Base-by-base conservation (phyloP, 1,140 invertebrate genomes). In the Drosophila setifemur region DNA sequence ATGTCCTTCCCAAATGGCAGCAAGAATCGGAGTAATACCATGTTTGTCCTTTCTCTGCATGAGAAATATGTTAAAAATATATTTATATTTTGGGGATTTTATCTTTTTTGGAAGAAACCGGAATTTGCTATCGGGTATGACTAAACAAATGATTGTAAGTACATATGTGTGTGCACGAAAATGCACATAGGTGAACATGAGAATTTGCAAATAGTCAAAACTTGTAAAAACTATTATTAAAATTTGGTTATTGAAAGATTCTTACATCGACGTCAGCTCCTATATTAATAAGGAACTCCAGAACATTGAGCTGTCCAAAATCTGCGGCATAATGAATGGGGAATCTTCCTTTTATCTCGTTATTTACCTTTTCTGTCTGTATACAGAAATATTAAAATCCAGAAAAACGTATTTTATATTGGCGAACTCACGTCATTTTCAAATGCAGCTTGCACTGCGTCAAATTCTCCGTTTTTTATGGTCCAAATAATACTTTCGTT, bases 1-100 rank as follows among this genome's bases (percentile, higher is more conserved):
- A 89, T 99, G 97, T 42, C 97, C 97, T 92, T 99, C 97, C 96
- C 96, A 99, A 81, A 98, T 97, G 60, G 97, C 97, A 67, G 97
- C 96, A 70, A 98, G 90, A 29, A 99, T 92, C 14, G 97, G 95
- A 53, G 95, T 97, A 66, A 99, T 98, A 4, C 97, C 97, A 93
- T 98, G 96, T 91, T 98, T 98, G 90, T 99, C 97, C 90, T 94
- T 74, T 54, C 49, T 77, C 86, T 89, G 29, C 19, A 61, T 37
- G 40, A 26, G 1, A 52, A 58, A 47, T 42, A 49, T n/a, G n/a
- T n/a, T 42, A 35, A 21, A 0, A 33, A 5, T 8, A 33, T 7
- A 19, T 43, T 11, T 11, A 48, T 61, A 26, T 19, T 1, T 12
- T 12, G 4, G 23, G 19, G n/a, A 19, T 49, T 9, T 5, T 21